A percentile compares a stretch with the other conserved stretches of the same genome.
Conservation (phyloP, 2,888 invertebrate genomes). For the Caenorhabditis parvicauda region DNA sequence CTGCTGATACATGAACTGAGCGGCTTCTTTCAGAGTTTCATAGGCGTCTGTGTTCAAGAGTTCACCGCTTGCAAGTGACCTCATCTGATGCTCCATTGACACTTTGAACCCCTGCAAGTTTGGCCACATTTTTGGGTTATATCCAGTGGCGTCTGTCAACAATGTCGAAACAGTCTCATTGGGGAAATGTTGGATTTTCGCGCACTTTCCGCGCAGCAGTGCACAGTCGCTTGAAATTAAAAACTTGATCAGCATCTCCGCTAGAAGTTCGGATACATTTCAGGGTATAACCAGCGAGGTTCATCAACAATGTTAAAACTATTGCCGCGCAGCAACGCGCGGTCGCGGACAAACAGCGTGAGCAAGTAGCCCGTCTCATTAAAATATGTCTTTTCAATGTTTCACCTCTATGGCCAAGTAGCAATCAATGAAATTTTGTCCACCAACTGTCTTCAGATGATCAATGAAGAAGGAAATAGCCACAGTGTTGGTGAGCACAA, state of each 20-base stretch:
- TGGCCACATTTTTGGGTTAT: background rate
- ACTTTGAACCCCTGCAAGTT: slow-evolving; percentile 64
- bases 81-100: slow-evolving; percentile 74
- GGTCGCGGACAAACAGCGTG: too few relatives aligned
- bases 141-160: too few relatives aligned
- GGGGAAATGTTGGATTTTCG: too few relatives aligned
- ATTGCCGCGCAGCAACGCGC: too few relatives aligned
- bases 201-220: background rate
- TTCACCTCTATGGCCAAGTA: slow-evolving; percentile 76
- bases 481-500: slow-evolving; percentile 76
- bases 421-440: slow-evolving; percentile 76
- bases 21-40: slow-evolving; percentile 71
- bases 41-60: slow-evolving; percentile 57
- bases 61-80: slow-evolving; percentile 55
- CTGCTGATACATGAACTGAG: slow-evolving; percentile 75
- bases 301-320: background rate
- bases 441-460: slow-evolving; percentile 74
- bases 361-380: too few relatives aligned
- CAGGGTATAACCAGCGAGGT: slow-evolving; percentile 3
- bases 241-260: background rate
- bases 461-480: slow-evolving; percentile 77
- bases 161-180: too few relatives aligned
- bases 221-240: background rate
- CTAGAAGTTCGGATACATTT: too few relatives aligned
- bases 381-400: too few relatives aligned